Evolutionary conservation across 1,140 invertebrate genomes (phyloP), one percentile per base, ranked within the genome.

Genomic region (Megathymus violae): DNA sequence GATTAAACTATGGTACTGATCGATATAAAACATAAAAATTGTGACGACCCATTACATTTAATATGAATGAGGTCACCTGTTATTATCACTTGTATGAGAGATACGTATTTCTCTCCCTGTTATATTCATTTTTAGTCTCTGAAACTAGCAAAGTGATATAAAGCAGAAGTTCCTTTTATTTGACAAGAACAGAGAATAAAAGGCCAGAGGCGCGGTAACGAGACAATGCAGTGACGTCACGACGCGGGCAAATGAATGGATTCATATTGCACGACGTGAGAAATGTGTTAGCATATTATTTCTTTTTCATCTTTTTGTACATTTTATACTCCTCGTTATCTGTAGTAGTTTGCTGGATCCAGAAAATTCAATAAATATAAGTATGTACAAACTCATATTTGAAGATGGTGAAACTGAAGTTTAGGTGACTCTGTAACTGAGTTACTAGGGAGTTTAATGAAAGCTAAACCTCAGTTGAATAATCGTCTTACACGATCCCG

Each of bases 151-250:
- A 31, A 31, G 4, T 31, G 27, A 31, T 9, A 31, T 31, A 31
- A 31, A 31, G 9, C 27, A 31, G 27, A 31, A 31, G 27, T 31
- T 31, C 27, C 27, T 31, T 31, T 31, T 31, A 31, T 31, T 31
- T 31, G 27, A 31, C 27, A 31, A 31, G 27, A 44, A 44, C 41
- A 44, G 9, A 17, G 7, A 44, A 17, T 44, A 44, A 44, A 31
- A 44, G 41, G 16, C 41, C 6, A 19, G 41, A 19, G 16, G 41
- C 41, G 41, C 41, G 41, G 16, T 19, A 44, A 44, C 41, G 15
- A 19, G 41, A 44, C 41, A 44, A 44, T 44, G 15, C 41, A 17
- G 41, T 19, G 41, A 44, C 41, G 41, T 44, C 16, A 41, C 40
- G 27, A 31, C 27, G 3, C 27, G 3, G 27, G 4, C 27, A 31